Evolutionary conservation across 1,140 invertebrate genomes (phyloP).

Genomic region (Cyclina sinensis): DNA sequence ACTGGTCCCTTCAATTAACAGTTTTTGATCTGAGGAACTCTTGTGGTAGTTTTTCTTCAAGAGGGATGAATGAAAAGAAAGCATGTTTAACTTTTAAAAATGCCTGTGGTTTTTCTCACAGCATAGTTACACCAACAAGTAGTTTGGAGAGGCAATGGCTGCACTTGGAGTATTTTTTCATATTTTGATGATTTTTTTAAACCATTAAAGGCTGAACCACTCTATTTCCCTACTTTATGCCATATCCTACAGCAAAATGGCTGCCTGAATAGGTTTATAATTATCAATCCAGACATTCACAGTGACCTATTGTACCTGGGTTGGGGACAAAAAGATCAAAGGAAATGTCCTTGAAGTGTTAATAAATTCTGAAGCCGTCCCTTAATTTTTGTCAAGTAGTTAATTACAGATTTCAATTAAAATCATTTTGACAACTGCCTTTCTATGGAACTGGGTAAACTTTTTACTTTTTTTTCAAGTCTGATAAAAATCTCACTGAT

Average conservation of each 20-base stretch:
- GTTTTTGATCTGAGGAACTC: background rate
- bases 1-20: constrained; percentile 17
- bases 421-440: constrained; percentile 19
- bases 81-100: background rate
- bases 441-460: background rate
- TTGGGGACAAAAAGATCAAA: constrained; percentile 3
- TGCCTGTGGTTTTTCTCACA: constrained; percentile 20
- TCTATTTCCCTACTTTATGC: too few species aligned
- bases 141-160: background rate
- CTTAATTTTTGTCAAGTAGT: constrained; percentile 16
- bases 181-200: constrained; percentile 3
- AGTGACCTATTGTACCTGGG: background rate
- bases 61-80: background rate
- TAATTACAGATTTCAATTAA: constrained; percentile 45
- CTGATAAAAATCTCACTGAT: constrained; percentile 4
- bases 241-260: too few species aligned
- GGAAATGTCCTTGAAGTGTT: background rate
- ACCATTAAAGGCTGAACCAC: too few species aligned
- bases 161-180: constrained; percentile 2
- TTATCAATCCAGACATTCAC: background rate
- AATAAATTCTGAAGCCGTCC: background rate
- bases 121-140: constrained; percentile 12
- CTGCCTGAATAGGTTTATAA: too few species aligned
- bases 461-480: background rate
- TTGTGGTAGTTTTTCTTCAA: background rate